Conservation (phyloP, 2,797 vertebrate species). For the Sebastes alutus region DNA sequence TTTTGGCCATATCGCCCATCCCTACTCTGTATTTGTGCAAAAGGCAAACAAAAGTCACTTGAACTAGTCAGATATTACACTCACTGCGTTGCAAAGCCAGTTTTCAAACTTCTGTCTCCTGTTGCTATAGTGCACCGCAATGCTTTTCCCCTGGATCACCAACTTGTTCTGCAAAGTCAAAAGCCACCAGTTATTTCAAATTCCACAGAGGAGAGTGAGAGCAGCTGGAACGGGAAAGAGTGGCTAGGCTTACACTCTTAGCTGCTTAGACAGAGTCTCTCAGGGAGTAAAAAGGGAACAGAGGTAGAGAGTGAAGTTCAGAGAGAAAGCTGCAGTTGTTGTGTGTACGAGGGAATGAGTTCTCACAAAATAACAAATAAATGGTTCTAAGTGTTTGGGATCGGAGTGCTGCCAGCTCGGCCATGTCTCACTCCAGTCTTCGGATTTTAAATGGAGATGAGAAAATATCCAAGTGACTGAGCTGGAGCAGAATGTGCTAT, state of each 20-base stretch:
- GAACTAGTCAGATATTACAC: neutral
- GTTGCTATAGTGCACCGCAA: conserved; percentile 95
- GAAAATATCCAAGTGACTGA: conserved; percentile 63
- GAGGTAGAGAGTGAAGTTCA: conserved; percentile 38
- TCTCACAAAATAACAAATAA: neutral
- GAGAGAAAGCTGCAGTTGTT: conserved; percentile 36
- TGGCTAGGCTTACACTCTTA: conserved; percentile 58
- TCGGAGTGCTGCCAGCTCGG: conserved; percentile 71
- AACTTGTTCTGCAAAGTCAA: conserved; percentile 88
- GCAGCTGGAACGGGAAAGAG: conserved; percentile 81
- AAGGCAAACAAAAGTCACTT: neutral
- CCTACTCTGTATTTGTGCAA: neutral
- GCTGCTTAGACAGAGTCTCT: conserved; percentile 55
- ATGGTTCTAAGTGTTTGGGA: conserved; percentile 62
- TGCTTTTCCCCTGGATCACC: conserved; percentile 91
- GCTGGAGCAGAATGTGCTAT: conserved; percentile 72
- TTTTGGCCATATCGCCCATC: no score
- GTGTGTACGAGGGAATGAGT: conserved; percentile 29
- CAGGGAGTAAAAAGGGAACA: conserved; percentile 30
- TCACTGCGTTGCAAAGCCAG: conserved; percentile 94
- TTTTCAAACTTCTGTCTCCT: conserved; percentile 93
- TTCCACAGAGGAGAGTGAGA: conserved; percentile 81
- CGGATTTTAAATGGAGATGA: conserved; percentile 59
- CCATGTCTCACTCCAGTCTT: conserved; percentile 61
- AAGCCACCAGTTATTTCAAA: conserved; percentile 42